Evolutionary conservation across 2,113 vertebrate species (phyloP), one percentile per base, ranked within the genome.

Genomic region (Rhabdornis inornatus): DNA sequence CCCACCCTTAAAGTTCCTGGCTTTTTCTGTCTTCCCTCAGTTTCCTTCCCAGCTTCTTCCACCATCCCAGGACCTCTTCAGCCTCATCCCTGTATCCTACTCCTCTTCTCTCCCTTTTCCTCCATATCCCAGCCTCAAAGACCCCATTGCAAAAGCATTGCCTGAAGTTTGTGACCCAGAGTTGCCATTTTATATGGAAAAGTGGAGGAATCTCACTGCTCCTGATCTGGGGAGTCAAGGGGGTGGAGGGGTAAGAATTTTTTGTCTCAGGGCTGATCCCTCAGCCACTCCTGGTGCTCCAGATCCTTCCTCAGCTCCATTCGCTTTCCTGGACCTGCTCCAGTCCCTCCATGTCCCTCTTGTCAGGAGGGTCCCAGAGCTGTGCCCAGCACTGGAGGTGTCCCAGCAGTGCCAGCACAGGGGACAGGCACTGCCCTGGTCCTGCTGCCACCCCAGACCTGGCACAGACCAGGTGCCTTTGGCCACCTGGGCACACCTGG

Each of bases 271-370:
- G 44, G 44, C 7, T 81, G 10, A 50, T 44, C 31, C 35, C 6
- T 72, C 85, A 27, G 35, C 49, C 2, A 0, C 13, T 63, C 37
- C 65, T 70, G 15, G 1, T 40, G 56, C 49, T 79, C 6, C 30
- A 71, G 40, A 2, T 1, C 39, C n/a, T 78, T 63, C 40, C 50
- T 5, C 64, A 63, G 7, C 20, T 47, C 65, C 4, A 0, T 63
- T 64, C 49, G 42, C 35, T 64, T 4, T 21, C 25, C 31, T 64
- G 50, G 17, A 31, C n/a, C 22, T 0, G 0, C n/a, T 71, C 65
- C 75, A n/a, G 30, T 11, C 14, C 57, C 50, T 88, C 31, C 7
- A 4, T 17, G 13, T 49, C 15, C n/a, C 8, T 4, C 28, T n/a
- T n/a, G 4, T 30, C 3, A 1, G 20, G 35, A 71, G 11, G 16